phyloP scores from a whole-genome alignment of 2,797 vertebrate species.

The Artibeus lituratus region DNA sequence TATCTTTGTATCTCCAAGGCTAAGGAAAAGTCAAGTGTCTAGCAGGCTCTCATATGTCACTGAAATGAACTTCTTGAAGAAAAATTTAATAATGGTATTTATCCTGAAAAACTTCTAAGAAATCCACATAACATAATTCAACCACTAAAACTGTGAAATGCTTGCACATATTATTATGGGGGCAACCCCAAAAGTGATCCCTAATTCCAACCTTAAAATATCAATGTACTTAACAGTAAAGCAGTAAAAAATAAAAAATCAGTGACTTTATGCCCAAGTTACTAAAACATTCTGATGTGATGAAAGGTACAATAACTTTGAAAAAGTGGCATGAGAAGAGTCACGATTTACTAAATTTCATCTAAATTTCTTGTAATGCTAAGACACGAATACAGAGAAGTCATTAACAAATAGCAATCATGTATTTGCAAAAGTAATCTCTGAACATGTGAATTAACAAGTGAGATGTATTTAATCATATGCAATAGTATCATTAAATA shows the following conservation, averaged over 20 bases:
- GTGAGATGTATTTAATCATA: neutral
- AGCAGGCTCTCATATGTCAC: neutral
- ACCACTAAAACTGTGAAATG: neutral
- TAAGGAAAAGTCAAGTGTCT: neutral
- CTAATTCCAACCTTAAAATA: neutral
- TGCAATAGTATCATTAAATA: neutral
- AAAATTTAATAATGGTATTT: conserved; percentile 6
- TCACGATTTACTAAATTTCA: conserved; percentile 21
- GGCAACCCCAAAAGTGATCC: neutral
- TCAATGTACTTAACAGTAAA: conserved; percentile 2
- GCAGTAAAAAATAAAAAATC: neutral
- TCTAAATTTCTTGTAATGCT: neutral
- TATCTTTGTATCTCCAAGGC: conserved; percentile 20
- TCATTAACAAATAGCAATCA: neutral
- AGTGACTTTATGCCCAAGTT: neutral
- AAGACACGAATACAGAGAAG: neutral
- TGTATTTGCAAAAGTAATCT: neutral
- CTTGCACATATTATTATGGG: neutral
- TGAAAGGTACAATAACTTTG: neutral
- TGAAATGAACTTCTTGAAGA: neutral
- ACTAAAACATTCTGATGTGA: neutral
- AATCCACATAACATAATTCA: neutral
- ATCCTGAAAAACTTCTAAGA: neutral
- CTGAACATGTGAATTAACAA: neutral
- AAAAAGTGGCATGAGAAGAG: conserved; percentile 9